Evolutionary conservation across 2,888 invertebrate species (phyloP).

Genomic region (Dermolepida albohirtum): DNA sequence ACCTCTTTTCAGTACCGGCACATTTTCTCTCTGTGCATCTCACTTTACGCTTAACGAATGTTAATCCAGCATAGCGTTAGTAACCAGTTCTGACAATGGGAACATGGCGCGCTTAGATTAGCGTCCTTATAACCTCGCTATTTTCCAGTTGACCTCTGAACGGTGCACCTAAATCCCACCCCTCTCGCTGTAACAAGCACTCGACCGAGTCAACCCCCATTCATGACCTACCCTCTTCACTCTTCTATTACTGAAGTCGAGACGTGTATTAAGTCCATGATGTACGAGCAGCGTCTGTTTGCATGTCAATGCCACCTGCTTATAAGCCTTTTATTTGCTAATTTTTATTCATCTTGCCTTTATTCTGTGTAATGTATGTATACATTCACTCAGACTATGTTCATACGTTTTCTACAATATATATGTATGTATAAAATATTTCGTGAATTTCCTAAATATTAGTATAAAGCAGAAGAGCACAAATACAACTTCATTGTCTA

Average conservation of each 20-base stretch:
- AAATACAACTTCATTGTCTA: no score
- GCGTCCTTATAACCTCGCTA: conserved; percentile 46
- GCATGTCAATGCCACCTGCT: conserved; percentile 51
- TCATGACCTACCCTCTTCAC: conserved; percentile 53
- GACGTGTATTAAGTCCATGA: conserved; percentile 55
- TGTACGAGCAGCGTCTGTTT: conserved; percentile 52
- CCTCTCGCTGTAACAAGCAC: background rate
- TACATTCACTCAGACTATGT: background rate
- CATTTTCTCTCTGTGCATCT: conserved; percentile 39
- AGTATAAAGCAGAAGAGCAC: no score
- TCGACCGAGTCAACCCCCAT: conserved; percentile 36
- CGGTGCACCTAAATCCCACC: conserved; percentile 35
- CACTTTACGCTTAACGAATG: conserved; percentile 44
- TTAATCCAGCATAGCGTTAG: conserved; percentile 42
- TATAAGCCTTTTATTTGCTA: conserved; percentile 13
- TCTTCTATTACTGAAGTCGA: conserved; percentile 51
- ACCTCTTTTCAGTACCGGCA: background rate
- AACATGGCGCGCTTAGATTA: conserved; percentile 45
- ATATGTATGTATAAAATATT: no score
- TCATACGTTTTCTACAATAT: no score
- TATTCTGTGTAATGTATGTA: no score
- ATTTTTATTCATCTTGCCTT: background rate
- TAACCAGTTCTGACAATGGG: conserved; percentile 45
- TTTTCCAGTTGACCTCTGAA: conserved; percentile 52
- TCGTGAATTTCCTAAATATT: no score